phyloP scores from a whole-genome alignment of 2,888 invertebrate genomes.

The Melieria crassipennis region DNA sequence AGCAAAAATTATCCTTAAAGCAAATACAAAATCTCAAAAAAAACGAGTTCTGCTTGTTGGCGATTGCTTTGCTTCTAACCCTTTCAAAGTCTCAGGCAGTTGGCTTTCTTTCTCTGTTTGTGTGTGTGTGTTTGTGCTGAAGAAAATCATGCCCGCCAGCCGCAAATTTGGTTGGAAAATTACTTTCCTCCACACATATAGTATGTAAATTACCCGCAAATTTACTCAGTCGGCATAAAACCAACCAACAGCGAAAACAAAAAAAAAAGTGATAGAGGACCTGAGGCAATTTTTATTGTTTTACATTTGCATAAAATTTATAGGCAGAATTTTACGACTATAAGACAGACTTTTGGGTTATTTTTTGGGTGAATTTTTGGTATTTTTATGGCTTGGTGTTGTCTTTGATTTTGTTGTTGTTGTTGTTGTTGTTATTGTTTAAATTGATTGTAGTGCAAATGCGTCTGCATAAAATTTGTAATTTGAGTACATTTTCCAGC shows the following conservation, averaged over 20 bases:
- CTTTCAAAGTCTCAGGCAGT: too few relatives aligned
- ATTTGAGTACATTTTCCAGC: too few relatives aligned
- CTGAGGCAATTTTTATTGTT: conserved; percentile 33
- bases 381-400: conserved; percentile 40
- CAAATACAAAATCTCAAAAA: too few relatives aligned
- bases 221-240: conserved; percentile 41
- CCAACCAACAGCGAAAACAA: not conserved
- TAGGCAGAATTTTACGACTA: too few relatives aligned
- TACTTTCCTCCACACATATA: not conserved
- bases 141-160: too few relatives aligned
- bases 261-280: conserved; percentile 40
- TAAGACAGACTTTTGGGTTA: too few relatives aligned
- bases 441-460: not conserved
- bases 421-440: conserved; percentile 24
- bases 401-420: conserved; percentile 32
- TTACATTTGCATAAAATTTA: conserved; percentile 14
- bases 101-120: too few relatives aligned
- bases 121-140: too few relatives aligned
- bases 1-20: too few relatives aligned
- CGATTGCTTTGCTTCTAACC: too few relatives aligned
- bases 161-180: not conserved
- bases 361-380: conserved; percentile 48
- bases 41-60: too few relatives aligned
- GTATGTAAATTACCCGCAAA: conserved; percentile 58
- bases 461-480: too few relatives aligned